phyloP scores from a whole-genome alignment of 2,797 vertebrate genomes.

The Agapornis canus region DNA sequence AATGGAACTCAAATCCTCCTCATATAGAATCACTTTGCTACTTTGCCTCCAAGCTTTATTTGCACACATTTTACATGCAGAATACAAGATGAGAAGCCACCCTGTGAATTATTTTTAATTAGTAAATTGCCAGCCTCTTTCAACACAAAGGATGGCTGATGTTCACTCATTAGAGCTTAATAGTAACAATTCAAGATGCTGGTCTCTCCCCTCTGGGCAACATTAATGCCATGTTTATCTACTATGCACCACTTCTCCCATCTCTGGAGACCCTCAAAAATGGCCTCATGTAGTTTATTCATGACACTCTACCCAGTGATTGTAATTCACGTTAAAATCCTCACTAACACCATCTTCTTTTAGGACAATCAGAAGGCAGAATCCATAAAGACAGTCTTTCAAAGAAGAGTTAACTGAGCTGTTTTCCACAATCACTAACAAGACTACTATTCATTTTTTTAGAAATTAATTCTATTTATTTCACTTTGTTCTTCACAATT shows the following conservation, averaged over 20 bases:
- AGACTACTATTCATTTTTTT: neutral
- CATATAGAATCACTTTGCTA: neutral
- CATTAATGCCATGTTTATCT: neutral
- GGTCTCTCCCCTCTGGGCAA: neutral
- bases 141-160: neutral
- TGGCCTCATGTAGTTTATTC: neutral
- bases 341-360: neutral
- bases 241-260: neutral
- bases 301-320: neutral
- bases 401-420: neutral
- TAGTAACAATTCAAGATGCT: neutral
- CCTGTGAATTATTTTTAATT: neutral
- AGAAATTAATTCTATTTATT: neutral
- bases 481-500: neutral
- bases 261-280: neutral
- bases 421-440: neutral
- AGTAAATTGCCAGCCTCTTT: slow-evolving; percentile 7
- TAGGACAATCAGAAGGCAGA: neutral
- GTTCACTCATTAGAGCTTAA: slow-evolving; percentile 13
- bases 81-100: neutral
- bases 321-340: neutral
- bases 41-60: neutral
- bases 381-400: neutral
- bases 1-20: neutral
- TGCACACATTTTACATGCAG: neutral